Evolutionary conservation across 2,797 vertebrate genomes (phyloP), one percentile per base, ranked within the genome.

Genomic region (Liparis tanakae): DNA sequence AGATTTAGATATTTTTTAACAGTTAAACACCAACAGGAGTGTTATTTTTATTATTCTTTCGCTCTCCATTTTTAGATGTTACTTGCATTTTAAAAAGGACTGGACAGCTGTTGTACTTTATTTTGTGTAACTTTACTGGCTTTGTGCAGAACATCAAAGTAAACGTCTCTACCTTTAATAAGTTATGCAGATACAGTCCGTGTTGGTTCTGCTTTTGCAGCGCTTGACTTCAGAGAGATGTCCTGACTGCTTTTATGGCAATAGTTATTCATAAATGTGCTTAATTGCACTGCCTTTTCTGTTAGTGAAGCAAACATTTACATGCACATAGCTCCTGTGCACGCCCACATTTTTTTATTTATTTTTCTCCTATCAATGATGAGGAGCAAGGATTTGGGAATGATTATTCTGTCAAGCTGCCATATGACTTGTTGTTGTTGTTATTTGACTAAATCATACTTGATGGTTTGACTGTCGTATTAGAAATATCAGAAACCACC

Each of bases 231-330:
- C 41, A 63, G 50, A 62, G 20, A 55, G 43, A 72, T 5, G 5
- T 74, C 20, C 62, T 50, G 36, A 74, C 54, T 54, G 15, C 33
- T 67, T 76, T 62, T 30, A 36, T 39, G 14, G 62, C 51, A 7
- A 13, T 66, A 43, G 55, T 7, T 25, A 5, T 30, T 73, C 13
- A 18, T 4, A 13, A 2, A 7, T 0, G 0, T 5, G n/a, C 55
- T 43, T 66, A 54, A 68, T n/a, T 8, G 37, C 1, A 6, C 25
- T 67, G 73, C 76, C 76, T 61, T 37, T 22, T 46, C 22, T 53
- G 30, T 71, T 50, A 53, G 57, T 55, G 64, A 80, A 54, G 63
- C 66, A 82, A 83, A 79, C 46, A 66, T 76, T 74, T 77, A 41
- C 43, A n/a, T 44, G 51, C 53, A 55, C 12, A 39, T 50, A 25